Percentiles rank a stretch among this genome's conserved stretches.
These are phyloP conservation scores for Ptychadena robeensis DNA, from an alignment of 2,797 vertebrate genomes.

Conservation along the genomic window DNA sequence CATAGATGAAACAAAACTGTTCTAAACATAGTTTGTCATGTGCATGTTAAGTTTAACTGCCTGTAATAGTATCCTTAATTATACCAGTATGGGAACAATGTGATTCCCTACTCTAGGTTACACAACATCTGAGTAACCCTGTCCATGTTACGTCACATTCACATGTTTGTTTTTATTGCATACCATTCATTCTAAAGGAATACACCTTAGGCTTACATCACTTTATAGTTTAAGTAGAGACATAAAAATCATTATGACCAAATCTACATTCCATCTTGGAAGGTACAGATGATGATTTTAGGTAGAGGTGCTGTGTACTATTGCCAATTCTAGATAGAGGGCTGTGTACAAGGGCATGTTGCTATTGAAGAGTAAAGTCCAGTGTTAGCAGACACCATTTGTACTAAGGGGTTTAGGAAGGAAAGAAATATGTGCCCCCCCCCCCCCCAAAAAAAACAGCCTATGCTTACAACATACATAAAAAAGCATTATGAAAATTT, in stretches of 20 bases:
- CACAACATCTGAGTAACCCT: background rate
- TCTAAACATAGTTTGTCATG: too few species aligned
- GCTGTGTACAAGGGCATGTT: too few species aligned
- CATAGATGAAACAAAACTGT: too few species aligned
- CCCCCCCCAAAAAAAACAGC: too few species aligned
- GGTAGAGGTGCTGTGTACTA: background rate
- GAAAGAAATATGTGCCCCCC: too few species aligned
- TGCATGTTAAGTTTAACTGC: too few species aligned
- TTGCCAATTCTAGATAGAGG: background rate
- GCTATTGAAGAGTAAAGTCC: too few species aligned
- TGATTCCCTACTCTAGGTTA: background rate
- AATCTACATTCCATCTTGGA: background rate
- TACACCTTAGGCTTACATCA: background rate
- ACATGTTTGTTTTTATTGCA: background rate
- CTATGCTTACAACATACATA: too few species aligned
- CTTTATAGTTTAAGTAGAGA: background rate
- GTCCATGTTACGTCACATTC: background rate
- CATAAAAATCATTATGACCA: background rate
- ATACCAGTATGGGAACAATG: background rate
- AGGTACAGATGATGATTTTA: background rate
- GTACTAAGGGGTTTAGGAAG: too few species aligned
- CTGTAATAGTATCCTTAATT: background rate
- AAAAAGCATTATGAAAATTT: too few species aligned
- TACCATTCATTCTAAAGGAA: background rate
- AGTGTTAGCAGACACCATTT: too few species aligned